Percentiles rank a stretch among this genome's conserved stretches.
Evolutionary conservation across 2,113 vertebrate genomes (phyloP).

Genomic region (Calidris pygmaea): DNA sequence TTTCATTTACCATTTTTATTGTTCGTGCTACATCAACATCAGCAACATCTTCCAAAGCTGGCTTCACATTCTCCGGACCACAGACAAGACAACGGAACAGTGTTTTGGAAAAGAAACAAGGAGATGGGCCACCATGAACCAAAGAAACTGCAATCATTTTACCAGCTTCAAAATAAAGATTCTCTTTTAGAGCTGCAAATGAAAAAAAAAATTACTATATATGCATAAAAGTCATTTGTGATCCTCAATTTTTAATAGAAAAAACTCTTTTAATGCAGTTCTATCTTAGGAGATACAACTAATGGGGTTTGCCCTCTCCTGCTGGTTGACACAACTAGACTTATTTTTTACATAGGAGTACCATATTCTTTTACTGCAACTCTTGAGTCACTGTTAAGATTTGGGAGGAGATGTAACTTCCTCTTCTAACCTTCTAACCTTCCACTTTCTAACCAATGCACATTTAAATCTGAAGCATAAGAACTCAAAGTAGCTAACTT

Average conservation of each 20-base stretch:
- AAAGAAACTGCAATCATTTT: constrained; percentile 81
- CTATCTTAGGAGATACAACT: neutral
- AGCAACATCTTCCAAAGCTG: constrained; percentile 78
- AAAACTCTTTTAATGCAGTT: neutral
- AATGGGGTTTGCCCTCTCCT: neutral
- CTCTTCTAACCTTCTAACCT: too few relatives aligned
- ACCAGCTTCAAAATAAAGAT: constrained; percentile 83
- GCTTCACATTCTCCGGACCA: constrained; percentile 76
- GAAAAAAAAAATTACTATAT: neutral
- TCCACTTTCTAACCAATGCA: neutral
- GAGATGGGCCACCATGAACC: constrained; percentile 84
- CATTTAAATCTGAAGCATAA: neutral
- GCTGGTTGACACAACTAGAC: neutral
- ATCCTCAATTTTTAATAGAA: neutral
- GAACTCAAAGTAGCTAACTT: neutral
- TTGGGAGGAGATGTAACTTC: neutral
- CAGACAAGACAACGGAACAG: constrained; percentile 83
- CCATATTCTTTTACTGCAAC: neutral
- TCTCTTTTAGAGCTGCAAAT: constrained; percentile 76
- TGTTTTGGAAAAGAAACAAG: constrained; percentile 86
- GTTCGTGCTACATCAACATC: constrained; percentile 70
- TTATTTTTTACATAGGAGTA: neutral
- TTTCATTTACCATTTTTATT: constrained; percentile 74
- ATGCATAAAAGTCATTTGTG: neutral
- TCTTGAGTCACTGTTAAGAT: neutral